phyloP scores from a whole-genome alignment of 2,888 invertebrate genomes.

The Tinea semifulvella region DNA sequence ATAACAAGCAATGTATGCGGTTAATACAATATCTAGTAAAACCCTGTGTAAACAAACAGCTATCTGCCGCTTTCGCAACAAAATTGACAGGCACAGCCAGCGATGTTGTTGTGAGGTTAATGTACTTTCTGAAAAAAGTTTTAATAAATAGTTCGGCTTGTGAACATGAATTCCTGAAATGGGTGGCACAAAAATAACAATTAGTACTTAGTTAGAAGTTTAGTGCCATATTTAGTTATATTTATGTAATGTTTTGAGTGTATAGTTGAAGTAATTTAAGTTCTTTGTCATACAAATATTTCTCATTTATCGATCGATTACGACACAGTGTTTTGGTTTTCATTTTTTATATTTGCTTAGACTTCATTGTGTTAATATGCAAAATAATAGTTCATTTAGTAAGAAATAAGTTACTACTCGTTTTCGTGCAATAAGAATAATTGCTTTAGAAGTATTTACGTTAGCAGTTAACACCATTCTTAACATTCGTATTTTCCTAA shows the following conservation, averaged over 20 bases:
- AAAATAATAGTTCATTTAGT: not conserved
- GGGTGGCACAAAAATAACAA: not conserved
- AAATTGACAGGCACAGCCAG: not conserved
- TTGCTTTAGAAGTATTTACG: conserved; percentile 29
- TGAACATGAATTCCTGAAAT: not conserved
- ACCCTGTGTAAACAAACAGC: too few relatives aligned
- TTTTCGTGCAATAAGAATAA: not conserved
- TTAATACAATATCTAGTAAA: too few relatives aligned
- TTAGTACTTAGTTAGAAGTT: not conserved
- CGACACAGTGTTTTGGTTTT: conserved; percentile 33
- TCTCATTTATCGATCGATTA: conserved; percentile 60
- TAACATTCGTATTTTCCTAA: conserved; percentile 28
- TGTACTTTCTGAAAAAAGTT: conserved; percentile 2
- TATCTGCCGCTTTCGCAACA: too few relatives aligned
- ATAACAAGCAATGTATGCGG: too few relatives aligned
- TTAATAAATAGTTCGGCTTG: not conserved
- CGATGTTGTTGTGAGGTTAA: not conserved
- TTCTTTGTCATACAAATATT: conserved; percentile 59
- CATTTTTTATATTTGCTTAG: conserved; percentile 2
- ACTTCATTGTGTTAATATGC: not conserved
- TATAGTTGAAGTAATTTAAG: conserved; percentile 22
- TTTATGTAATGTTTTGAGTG: not conserved
- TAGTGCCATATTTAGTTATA: not conserved
- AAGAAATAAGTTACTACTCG: conserved; percentile 1
- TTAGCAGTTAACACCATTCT: conserved; percentile 25